These are phyloP conservation scores for Pachycephus smyrnensis DNA, from an alignment of 2,888 invertebrate species.

Conservation along the genomic window DNA sequence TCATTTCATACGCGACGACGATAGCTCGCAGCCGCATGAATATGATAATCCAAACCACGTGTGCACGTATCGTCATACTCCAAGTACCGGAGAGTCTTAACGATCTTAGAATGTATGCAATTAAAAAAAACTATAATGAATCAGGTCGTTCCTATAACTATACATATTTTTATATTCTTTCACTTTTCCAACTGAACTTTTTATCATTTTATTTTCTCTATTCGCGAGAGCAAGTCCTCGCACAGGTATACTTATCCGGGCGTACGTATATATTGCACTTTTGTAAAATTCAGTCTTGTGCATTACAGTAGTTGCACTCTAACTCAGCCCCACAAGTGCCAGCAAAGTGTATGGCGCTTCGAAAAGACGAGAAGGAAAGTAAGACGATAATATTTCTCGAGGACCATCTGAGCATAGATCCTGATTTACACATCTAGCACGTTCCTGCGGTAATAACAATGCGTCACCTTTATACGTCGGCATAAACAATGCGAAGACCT, in stretches of 20 bases:
- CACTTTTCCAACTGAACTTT: too few species aligned
- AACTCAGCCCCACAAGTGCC: conserved; percentile 33
- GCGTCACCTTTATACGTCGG: conserved; percentile 57
- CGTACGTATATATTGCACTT: too few species aligned
- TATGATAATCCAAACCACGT: neutral
- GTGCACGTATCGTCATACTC: neutral
- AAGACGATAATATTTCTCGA: conserved; percentile 54
- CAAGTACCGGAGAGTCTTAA: neutral
- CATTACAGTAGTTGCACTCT: too few species aligned
- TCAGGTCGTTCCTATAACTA: too few species aligned
- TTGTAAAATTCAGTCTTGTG: too few species aligned
- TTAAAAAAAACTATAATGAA: too few species aligned
- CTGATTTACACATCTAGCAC: conserved; percentile 59
- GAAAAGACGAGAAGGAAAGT: conserved; percentile 41
- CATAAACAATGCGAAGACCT: conserved; percentile 53
- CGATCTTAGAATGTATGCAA: neutral
- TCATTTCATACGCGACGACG: neutral
- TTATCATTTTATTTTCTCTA: too few species aligned
- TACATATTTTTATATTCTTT: too few species aligned
- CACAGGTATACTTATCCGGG: too few species aligned
- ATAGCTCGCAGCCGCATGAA: neutral
- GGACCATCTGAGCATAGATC: conserved; percentile 50
- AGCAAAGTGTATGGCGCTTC: conserved; percentile 39
- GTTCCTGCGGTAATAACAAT: conserved; percentile 56
- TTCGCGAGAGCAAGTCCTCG: too few species aligned